phyloP scores from a whole-genome alignment of 2,113 vertebrate genomes.

The Myotis yumanensis region DNA sequence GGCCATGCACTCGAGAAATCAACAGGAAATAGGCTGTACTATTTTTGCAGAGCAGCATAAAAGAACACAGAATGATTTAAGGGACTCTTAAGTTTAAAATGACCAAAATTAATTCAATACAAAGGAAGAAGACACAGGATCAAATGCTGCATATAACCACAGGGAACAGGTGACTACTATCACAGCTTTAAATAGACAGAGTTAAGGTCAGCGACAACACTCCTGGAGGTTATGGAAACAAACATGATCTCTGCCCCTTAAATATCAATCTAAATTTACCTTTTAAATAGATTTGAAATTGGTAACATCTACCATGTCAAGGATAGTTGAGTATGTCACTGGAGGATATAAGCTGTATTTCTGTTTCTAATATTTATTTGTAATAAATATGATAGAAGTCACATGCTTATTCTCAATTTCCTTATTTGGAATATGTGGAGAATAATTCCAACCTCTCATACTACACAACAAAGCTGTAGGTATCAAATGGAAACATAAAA shows the following conservation, averaged over 20 bases:
- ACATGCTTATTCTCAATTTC: neutral
- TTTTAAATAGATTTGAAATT: conserved; percentile 2
- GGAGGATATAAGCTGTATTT: neutral
- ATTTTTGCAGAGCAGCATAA: conserved; percentile 67
- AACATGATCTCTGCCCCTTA: neutral
- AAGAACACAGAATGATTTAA: conserved; percentile 66
- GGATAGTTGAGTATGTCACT: neutral
- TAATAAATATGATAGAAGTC: neutral
- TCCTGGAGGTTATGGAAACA: neutral
- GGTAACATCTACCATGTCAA: neutral
- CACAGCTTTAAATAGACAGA: conserved; percentile 35
- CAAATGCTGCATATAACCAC: conserved; percentile 36
- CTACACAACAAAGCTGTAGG: neutral
- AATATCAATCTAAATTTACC: neutral
- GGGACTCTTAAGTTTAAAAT: conserved; percentile 59
- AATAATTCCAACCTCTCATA: neutral
- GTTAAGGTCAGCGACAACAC: conserved; percentile 13
- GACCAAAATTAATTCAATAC: conserved; percentile 57
- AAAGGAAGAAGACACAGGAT: conserved; percentile 43
- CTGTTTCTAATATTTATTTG: neutral
- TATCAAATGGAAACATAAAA: neutral
- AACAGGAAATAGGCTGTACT: conserved; percentile 69
- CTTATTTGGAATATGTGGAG: neutral
- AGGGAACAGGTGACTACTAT: conserved; percentile 16
- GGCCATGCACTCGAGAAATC: conserved; percentile 56